Base-by-base conservation (phyloP, 1,140 invertebrate genomes). In the Neuroterus valhalla region DNA sequence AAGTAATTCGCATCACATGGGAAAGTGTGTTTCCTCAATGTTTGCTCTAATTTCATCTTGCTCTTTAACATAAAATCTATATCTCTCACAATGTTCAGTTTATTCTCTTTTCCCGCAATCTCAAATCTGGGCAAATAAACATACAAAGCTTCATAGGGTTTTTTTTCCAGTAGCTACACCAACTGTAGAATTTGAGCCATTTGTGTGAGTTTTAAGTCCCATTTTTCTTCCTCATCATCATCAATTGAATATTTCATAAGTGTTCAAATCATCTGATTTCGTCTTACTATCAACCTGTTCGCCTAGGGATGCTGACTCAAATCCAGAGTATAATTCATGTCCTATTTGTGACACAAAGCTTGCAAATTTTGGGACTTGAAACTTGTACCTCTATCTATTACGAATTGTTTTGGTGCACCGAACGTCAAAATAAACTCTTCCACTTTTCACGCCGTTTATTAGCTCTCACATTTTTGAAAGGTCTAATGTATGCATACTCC, bases 61-160 rank as follows among this genome's bases (percentile, higher is more conserved):
- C 52, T 52, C 43, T n/a, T 52, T 44, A 8, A 5, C 5, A 3
- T 26, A 66, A 17, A 21, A n/a, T 14, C 46, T 48, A 23, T 73
- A 73, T 5, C 26, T 52, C 52, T 73, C 72, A 17, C 52, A 66
- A 43, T 68, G 6, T 4, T 11, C 15, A 6, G 72, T 73, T 6
- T 68, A 1, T 68, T 71, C 23, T n/a, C 74, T 8, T 15, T 38
- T 26, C 38, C 12, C 3, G 14, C 62, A 70, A 8, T 71, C 69
- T 71, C 31, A 42, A 71, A 76, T 21, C 69, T 19, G 12, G 74
- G 69, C 21, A 71, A 67, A 48, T 71, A 76, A 12, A 69, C 69
- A 23, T 52, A 68, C 3, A 71, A 19, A 6, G 52, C 2, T 67
- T 71, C 62, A 38, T 67, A 76, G 1, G 70, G 62, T 15, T 45